phyloP scores from a whole-genome alignment of 1,140 invertebrate genomes.

The Pemphigus obesinymphae region DNA sequence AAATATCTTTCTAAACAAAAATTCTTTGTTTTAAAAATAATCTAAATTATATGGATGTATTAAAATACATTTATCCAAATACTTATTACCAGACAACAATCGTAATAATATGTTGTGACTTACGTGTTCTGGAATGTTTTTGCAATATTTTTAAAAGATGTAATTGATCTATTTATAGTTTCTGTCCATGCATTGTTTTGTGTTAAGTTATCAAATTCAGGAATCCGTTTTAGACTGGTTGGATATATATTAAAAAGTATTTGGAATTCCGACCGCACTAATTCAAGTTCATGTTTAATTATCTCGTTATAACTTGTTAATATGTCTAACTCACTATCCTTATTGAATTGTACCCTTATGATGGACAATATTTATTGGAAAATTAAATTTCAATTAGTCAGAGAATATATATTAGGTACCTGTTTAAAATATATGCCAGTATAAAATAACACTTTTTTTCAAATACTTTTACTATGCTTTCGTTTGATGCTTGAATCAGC shows the following conservation, averaged over 20 bases:
- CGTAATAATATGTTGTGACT: no score
- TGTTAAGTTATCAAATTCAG: background rate
- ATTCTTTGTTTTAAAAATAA: no score
- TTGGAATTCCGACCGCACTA: background rate
- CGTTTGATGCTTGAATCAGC: background rate
- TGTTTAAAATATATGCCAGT: background rate
- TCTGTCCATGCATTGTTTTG: background rate
- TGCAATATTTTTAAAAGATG: background rate
- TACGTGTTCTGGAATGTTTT: background rate
- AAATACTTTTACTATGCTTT: background rate
- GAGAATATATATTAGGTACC: background rate
- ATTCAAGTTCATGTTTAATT: background rate
- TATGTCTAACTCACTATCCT: background rate
- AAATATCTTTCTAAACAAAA: no score
- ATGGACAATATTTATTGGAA: no score
- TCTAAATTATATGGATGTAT: no score
- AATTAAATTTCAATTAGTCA: no score
- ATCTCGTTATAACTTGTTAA: background rate
- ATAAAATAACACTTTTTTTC: background rate
- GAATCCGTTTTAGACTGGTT: background rate
- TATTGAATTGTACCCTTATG: background rate
- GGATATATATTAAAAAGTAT: background rate
- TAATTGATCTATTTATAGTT: background rate
- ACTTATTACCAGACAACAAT: no score
- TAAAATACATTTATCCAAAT: no score